phyloP scores from a whole-genome alignment of 2,888 invertebrate genomes.

The Drosophila bunnanda region DNA sequence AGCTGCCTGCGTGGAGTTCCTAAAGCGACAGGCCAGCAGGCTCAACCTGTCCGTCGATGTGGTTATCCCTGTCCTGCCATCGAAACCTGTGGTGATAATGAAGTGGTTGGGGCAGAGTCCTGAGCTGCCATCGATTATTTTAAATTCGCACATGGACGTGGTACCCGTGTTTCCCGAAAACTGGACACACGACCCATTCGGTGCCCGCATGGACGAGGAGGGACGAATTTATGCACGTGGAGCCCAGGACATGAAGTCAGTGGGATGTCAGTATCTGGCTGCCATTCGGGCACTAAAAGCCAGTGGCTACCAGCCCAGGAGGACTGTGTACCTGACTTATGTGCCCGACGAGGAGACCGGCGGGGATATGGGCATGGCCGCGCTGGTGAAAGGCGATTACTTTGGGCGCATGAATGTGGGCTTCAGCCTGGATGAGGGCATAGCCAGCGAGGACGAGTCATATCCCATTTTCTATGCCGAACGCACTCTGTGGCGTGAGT shows the following conservation, averaged over 20 bases:
- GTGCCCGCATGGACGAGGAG: slow-evolving; percentile 92
- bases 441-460: slow-evolving; percentile 88
- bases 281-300: slow-evolving; percentile 88
- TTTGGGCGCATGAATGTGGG: slow-evolving; percentile 91
- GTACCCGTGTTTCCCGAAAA: slow-evolving; percentile 94
- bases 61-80: slow-evolving; percentile 85
- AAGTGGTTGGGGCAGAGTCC: slow-evolving; percentile 92
- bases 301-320: slow-evolving; percentile 86
- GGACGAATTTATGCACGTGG: slow-evolving; percentile 92
- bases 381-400: slow-evolving; percentile 88
- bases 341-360: slow-evolving; percentile 91
- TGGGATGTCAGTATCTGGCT: slow-evolving; percentile 91
- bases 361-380: slow-evolving; percentile 89
- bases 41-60: slow-evolving; percentile 88
- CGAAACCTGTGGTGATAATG: slow-evolving; percentile 91
- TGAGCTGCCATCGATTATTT: slow-evolving; percentile 89
- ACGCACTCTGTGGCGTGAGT: slow-evolving; percentile 89
- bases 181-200: slow-evolving; percentile 96
- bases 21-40: slow-evolving; percentile 89
- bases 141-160: slow-evolving; percentile 98
- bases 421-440: slow-evolving; percentile 92
- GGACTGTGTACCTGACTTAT: slow-evolving; percentile 90
- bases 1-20: slow-evolving; percentile 88
- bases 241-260: slow-evolving; percentile 93
- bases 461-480: slow-evolving; percentile 88